Conservation (phyloP, 2,888 invertebrate genomes). For the Hemistola chrysoprasaria region DNA sequence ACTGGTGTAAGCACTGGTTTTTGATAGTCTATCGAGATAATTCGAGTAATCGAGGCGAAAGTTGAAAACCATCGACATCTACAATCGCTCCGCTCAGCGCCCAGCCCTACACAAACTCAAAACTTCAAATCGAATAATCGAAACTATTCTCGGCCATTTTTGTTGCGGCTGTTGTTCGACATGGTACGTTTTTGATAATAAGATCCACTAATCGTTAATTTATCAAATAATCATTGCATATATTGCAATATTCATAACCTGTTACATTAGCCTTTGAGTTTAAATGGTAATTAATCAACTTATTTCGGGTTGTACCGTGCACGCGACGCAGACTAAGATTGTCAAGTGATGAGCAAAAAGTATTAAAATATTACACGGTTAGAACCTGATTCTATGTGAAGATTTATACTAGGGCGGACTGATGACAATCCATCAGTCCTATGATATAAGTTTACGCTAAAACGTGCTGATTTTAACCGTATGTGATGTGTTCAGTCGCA, state of each 20-base stretch:
- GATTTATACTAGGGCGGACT: conserved; percentile 90
- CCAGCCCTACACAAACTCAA: too few species aligned
- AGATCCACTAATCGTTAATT: conserved; percentile 17
- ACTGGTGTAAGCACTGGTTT: too few species aligned
- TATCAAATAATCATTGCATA: conserved; percentile 19
- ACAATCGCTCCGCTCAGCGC: too few species aligned
- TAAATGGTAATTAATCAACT: not conserved
- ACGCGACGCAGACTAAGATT: too few species aligned
- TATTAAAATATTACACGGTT: conserved; percentile 84
- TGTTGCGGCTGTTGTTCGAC: conserved; percentile 61
- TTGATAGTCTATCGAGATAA: too few species aligned
- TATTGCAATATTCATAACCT: not conserved
- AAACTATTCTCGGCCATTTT: conserved; percentile 68
- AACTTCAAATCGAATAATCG: too few species aligned
- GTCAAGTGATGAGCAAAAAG: conserved; percentile 85
- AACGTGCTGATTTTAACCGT: not conserved
- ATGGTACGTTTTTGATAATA: conserved; percentile 55
- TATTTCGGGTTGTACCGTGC: conserved; percentile 12
- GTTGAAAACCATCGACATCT: too few species aligned
- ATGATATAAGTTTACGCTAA: not conserved
- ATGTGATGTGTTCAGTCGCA: conserved; percentile 90
- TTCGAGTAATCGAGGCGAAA: too few species aligned
- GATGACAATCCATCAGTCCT: conserved; percentile 52
- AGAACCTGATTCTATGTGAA: conserved; percentile 86
- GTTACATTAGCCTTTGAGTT: not conserved